These are phyloP conservation scores for Hephaestus fuliginosus DNA, from an alignment of 2,797 vertebrate species.

Conservation along the genomic window DNA sequence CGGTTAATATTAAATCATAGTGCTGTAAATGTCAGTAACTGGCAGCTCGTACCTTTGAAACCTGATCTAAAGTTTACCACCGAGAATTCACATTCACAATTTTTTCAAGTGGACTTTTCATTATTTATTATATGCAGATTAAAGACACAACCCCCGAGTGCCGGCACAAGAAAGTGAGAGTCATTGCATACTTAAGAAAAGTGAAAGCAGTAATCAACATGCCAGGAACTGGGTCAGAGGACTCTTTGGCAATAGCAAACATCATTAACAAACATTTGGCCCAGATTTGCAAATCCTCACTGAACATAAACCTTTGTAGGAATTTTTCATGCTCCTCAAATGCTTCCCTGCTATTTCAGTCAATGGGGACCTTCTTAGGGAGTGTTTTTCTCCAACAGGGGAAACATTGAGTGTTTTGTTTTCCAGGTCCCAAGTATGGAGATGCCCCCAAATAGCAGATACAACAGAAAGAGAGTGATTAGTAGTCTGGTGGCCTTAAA, in stretches of 20 bases:
- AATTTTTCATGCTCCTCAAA: slow-evolving; percentile 28
- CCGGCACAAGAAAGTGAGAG: slow-evolving; percentile 35
- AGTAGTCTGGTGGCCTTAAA: not conserved
- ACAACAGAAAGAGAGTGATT: not conserved
- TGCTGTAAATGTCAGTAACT: not conserved
- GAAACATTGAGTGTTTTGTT: slow-evolving; percentile 6
- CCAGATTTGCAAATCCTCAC: slow-evolving; percentile 49
- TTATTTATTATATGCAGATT: slow-evolving; percentile 44
- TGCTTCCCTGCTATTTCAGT: slow-evolving; percentile 9
- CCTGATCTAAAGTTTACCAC: slow-evolving; percentile 14
- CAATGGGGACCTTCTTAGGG: not conserved
- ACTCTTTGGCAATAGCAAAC: slow-evolving; percentile 50
- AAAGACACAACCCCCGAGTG: slow-evolving; percentile 41
- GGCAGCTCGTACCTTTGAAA: not conserved
- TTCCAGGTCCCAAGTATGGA: not conserved
- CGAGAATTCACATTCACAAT: not conserved
- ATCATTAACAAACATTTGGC: slow-evolving; percentile 66
- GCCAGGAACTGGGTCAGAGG: slow-evolving; percentile 54
- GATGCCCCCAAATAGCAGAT: not conserved
- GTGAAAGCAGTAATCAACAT: slow-evolving; percentile 55
- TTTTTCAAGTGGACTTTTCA: slow-evolving; percentile 15
- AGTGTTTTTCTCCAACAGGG: not conserved
- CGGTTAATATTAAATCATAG: slow-evolving; percentile 4
- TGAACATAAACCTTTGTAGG: slow-evolving; percentile 34
- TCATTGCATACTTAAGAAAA: slow-evolving; percentile 42